Percentiles rank a stretch among this genome's conserved stretches.
Conservation (phyloP, 2,888 invertebrate genomes). For the Phaonia tiefii region DNA sequence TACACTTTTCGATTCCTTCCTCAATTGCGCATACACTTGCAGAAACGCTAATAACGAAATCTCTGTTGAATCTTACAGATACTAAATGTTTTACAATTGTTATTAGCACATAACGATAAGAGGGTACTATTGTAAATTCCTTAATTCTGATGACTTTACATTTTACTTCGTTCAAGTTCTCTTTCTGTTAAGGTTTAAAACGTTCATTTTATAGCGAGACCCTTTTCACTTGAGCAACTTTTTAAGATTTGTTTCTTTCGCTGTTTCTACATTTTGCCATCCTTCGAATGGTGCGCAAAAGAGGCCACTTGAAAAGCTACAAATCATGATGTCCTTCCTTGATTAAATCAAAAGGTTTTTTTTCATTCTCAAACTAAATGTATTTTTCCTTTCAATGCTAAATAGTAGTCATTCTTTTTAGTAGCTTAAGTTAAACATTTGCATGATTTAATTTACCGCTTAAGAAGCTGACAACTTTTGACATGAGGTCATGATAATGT, state of each 20-base stretch:
- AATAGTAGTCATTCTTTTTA: background rate
- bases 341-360: constrained; percentile 53
- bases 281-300: background rate
- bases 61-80: no score
- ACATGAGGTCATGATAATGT: constrained; percentile 32
- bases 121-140: no score
- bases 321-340: constrained; percentile 40
- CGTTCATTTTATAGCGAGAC: background rate
- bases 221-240: constrained; percentile 40
- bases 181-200: background rate
- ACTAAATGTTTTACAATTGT: constrained; percentile 6
- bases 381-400: constrained; percentile 4
- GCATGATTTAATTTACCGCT: constrained; percentile 20
- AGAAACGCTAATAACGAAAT: no score
- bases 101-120: no score
- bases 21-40: background rate
- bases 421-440: constrained; percentile 20
- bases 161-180: no score
- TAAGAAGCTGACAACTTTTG: constrained; percentile 30
- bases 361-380: constrained; percentile 4
- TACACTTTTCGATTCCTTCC: constrained; percentile 4
- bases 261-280: background rate
- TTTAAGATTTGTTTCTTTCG: constrained; percentile 28
- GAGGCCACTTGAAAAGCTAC: constrained; percentile 29
- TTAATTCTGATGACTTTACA: background rate